Evolutionary conservation across 2,113 vertebrate genomes (phyloP).

Genomic region (Tetrax tetrax): DNA sequence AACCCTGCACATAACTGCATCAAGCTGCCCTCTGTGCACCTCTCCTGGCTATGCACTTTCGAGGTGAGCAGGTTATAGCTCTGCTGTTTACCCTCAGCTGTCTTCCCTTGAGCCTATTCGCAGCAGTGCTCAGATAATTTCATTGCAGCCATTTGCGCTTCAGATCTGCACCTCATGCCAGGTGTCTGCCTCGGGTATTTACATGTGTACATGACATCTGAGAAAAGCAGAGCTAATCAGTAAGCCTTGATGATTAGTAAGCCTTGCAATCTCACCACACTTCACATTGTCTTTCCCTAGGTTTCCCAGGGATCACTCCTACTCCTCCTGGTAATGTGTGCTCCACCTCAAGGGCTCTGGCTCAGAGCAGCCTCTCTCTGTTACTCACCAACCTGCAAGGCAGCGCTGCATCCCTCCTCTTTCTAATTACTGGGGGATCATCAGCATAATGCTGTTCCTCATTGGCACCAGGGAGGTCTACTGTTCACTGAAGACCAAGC

Average conservation of each 20-base stretch:
- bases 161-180: not conserved
- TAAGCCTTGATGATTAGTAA: not conserved
- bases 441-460: not conserved
- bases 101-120: not conserved
- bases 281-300: not conserved
- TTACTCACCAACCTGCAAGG: not conserved
- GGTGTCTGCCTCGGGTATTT: conserved; percentile 6
- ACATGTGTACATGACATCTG: not conserved
- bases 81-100: not conserved
- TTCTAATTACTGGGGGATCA: not conserved
- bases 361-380: not conserved
- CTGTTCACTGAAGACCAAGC: not conserved
- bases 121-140: not conserved
- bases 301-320: not conserved
- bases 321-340: not conserved
- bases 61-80: not conserved
- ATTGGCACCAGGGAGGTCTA: not conserved
- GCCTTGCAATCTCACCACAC: not conserved
- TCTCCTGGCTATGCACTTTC: not conserved
- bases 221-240: not conserved
- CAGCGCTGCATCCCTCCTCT: not conserved
- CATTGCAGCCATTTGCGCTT: not conserved
- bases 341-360: not conserved
- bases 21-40: not conserved
- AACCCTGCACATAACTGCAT: not conserved